These are phyloP conservation scores for Hippocampus kuda DNA, from an alignment of 2,797 vertebrate species.

Conservation along the genomic window DNA sequence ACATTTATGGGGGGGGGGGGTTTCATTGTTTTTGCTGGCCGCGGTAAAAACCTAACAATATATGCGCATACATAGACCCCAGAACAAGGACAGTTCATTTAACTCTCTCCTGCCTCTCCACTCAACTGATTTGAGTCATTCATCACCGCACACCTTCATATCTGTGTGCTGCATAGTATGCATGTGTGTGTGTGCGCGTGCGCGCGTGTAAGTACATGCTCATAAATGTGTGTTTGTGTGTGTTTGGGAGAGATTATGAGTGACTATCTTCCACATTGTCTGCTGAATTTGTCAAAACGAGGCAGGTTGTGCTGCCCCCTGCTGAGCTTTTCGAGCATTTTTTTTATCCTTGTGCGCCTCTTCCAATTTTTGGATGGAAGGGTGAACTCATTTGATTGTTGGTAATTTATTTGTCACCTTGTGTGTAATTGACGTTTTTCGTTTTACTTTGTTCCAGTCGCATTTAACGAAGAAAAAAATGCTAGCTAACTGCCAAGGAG, in stretches of 20 bases:
- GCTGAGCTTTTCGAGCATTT: constrained; percentile 39
- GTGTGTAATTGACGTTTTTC: background rate
- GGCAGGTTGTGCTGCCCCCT: constrained; percentile 62
- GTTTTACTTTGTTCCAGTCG: too few species aligned
- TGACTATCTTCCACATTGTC: constrained; percentile 24
- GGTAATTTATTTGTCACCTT: background rate
- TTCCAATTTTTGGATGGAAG: background rate
- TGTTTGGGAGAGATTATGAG: constrained; percentile 37
- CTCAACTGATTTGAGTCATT: constrained; percentile 56
- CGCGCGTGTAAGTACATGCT: background rate
- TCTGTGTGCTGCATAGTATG: constrained; percentile 28
- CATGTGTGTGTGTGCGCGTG: too few species aligned
- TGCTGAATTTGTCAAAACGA: constrained; percentile 9
- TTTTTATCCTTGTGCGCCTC: constrained; percentile 7
- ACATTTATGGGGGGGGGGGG: constrained; percentile 25
- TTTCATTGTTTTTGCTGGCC: constrained; percentile 37
- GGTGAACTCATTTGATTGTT: background rate
- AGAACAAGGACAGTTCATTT: constrained; percentile 68
- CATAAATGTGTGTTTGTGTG: background rate
- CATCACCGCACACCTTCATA: constrained; percentile 57
- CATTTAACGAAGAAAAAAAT: background rate
- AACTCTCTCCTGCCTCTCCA: constrained; percentile 62
- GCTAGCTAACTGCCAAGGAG: background rate
- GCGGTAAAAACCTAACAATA: constrained; percentile 67
- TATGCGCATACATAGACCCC: constrained; percentile 66